A percentile compares a stretch with the other conserved stretches of the same genome.
These are phyloP conservation scores for Perdix hodgsoniae DNA, from an alignment of 2,797 vertebrate genomes.

Conservation along the genomic window DNA sequence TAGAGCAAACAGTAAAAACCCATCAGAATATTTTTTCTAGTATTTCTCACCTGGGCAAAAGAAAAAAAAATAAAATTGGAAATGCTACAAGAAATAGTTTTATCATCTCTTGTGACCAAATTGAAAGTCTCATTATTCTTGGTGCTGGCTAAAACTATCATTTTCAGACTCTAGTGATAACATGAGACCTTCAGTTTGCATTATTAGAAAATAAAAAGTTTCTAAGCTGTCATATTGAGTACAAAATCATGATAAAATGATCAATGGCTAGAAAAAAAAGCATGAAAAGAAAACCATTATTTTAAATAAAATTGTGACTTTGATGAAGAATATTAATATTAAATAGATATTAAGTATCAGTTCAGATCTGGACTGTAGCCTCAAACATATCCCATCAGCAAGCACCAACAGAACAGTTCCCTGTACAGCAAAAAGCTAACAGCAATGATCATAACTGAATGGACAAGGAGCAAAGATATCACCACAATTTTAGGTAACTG, in stretches of 20 bases:
- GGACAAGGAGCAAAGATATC: background rate
- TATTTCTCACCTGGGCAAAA: slow-evolving; percentile 38
- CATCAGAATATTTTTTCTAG: slow-evolving; percentile 45
- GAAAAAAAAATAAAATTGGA: slow-evolving; percentile 29
- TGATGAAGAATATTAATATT: slow-evolving; percentile 36
- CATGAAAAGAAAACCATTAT: background rate
- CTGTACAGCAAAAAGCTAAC: background rate
- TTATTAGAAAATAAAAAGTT: slow-evolving; percentile 52
- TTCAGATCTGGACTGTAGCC: background rate
- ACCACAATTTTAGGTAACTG: background rate
- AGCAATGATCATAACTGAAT: background rate
- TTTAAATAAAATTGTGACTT: slow-evolving; percentile 30
- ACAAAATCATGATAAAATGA: background rate
- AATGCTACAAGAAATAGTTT: slow-evolving; percentile 39
- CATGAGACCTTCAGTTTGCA: slow-evolving; percentile 6
- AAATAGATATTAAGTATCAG: slow-evolving; percentile 7
- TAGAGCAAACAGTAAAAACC: slow-evolving; percentile 24
- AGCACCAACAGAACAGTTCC: background rate
- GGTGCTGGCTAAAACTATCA: slow-evolving; percentile 22
- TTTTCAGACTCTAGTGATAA: slow-evolving; percentile 18
- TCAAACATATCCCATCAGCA: background rate
- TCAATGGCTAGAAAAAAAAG: background rate
- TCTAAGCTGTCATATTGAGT: background rate
- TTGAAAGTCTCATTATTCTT: slow-evolving; percentile 52
- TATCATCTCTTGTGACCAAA: slow-evolving; percentile 26